These are phyloP conservation scores for Agrochola lota DNA, from an alignment of 2,888 invertebrate genomes.

Conservation along the genomic window DNA sequence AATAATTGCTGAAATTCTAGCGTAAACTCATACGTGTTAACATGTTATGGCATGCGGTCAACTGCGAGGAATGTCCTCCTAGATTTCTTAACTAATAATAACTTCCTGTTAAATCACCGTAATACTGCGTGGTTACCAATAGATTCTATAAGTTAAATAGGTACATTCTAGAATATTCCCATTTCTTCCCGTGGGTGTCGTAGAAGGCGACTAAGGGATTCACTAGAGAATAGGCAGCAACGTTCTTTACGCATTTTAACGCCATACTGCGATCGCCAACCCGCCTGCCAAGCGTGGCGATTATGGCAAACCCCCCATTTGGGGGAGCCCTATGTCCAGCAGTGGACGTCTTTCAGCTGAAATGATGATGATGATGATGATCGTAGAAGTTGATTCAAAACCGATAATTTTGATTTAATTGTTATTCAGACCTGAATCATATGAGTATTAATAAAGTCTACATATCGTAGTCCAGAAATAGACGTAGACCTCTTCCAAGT, in stretches of 20 bases:
- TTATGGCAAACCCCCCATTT: no score
- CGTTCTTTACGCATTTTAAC: no score
- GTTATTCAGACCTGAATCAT: neutral
- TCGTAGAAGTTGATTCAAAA: neutral
- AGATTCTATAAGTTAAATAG: slow-evolving; percentile 11
- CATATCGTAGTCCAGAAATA: neutral
- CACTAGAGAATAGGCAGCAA: no score
- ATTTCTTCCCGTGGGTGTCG: no score
- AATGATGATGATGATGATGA: no score
- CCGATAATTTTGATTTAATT: neutral
- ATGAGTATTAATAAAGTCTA: neutral
- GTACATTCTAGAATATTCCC: neutral
- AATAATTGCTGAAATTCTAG: slow-evolving; percentile 60
- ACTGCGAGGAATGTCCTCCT: slow-evolving; percentile 55
- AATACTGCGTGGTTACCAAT: slow-evolving; percentile 25
- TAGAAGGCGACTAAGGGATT: no score
- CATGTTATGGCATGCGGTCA: slow-evolving; percentile 49
- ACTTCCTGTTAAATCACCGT: slow-evolving; percentile 51
- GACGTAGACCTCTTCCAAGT: neutral
- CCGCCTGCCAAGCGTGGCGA: no score
- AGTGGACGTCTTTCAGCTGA: no score
- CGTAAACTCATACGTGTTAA: slow-evolving; percentile 54
- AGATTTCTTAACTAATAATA: slow-evolving; percentile 58
- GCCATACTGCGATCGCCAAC: no score
- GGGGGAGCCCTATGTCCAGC: no score